These are phyloP conservation scores for Rhinogobius similis DNA, from an alignment of 2,113 vertebrate species.

Conservation along the genomic window DNA sequence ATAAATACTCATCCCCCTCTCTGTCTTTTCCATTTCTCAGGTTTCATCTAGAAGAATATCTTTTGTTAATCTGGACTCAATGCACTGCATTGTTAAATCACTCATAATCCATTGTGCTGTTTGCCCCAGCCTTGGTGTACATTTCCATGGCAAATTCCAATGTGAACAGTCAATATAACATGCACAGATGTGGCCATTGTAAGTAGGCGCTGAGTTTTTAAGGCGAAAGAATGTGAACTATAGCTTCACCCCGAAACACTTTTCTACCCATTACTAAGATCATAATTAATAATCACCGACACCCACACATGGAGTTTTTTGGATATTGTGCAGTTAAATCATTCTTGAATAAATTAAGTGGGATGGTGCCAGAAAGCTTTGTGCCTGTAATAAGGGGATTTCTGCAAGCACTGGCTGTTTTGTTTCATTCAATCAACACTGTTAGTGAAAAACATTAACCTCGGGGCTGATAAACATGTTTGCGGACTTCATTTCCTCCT, in stretches of 20 bases:
- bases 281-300: conserved; percentile 21
- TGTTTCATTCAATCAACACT: conserved; percentile 48
- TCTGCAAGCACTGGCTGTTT: conserved; percentile 51
- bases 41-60: conserved; percentile 67
- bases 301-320: conserved; percentile 3
- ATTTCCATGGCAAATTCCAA: conserved; percentile 59
- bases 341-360: conserved; percentile 17
- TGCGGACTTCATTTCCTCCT: conserved; percentile 67
- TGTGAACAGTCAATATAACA: conserved; percentile 71
- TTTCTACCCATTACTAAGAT: not conserved
- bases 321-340: conserved; percentile 15
- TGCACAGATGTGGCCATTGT: conserved; percentile 56
- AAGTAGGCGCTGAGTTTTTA: conserved; percentile 30
- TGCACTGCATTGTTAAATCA: conserved; percentile 51
- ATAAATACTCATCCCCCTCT: conserved; percentile 48
- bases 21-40: conserved; percentile 49
- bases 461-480: conserved; percentile 64
- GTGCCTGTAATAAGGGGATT: conserved; percentile 22
- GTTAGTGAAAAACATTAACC: conserved; percentile 64
- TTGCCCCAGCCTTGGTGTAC: conserved; percentile 51
- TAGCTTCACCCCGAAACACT: conserved; percentile 17
- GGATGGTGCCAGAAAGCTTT: conserved; percentile 15
- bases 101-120: conserved; percentile 65
- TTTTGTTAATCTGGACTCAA: conserved; percentile 69
- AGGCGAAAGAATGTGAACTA: conserved; percentile 46